Evolutionary conservation across 53 echinoderm and acorn worm species (phyloP), one percentile per base, ranked within the genome.

Genomic region (Echinarachnius parma): DNA sequence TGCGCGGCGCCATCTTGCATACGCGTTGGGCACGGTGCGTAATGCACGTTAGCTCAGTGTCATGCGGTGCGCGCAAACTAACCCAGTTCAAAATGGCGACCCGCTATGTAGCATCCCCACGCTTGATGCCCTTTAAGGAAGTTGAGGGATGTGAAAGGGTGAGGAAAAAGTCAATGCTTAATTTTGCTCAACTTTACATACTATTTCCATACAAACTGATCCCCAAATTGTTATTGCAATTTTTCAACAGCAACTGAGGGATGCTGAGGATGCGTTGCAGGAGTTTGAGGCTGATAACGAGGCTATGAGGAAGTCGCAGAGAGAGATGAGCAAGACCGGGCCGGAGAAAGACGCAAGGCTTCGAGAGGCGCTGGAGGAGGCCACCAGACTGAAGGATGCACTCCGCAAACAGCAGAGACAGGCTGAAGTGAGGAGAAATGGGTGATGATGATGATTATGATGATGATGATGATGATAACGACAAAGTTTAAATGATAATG

Each of bases 351-450:
- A 80, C 25, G 63, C 59, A 7, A 84, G 69, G 50, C 77, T 89
- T 11, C 66, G 50, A 67, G 62, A 36, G 20, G 86, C 93, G 32
- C 74, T 65, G 54, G 83, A 89, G 20, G 93, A 86, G 60, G 48
- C 77, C 2, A 69, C 70, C 24, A 75, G 61, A 36, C 30, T 89
- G 48, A 83, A 82, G 77, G 62, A 66, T 49, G 80, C 86, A 46
- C 76, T 93, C 7, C 42, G 83, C 59, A 68, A 77, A 33, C 81
- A 89, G 53, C 77, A 86, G 66, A 79, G 64, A 74, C 75, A 83
- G 33, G 83, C 83, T 4, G 72, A 86, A 83, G 92, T 92, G 52
- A 34, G 20, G 22, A 24, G 9, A 20, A 20, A 2, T 56, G 21
- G 4, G 60, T 20, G 8, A 26, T 13, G 22, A 22, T 53, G 21